These are phyloP conservation scores for Tenthredo notha DNA, from an alignment of 2,888 invertebrate species.

Conservation along the genomic window DNA sequence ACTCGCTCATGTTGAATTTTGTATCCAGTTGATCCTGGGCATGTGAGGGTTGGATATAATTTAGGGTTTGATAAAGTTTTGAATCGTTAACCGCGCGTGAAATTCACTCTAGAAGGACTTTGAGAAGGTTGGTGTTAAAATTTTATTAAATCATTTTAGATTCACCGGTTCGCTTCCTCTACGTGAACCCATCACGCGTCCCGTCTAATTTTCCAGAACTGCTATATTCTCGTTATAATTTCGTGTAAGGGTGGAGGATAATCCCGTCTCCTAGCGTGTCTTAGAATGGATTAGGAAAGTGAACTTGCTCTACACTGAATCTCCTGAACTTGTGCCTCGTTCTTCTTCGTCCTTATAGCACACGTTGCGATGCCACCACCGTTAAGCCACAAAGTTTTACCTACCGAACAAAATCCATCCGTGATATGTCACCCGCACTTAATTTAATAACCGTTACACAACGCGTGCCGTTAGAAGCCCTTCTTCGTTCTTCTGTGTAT, in stretches of 20 bases:
- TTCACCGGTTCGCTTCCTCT: conserved; percentile 22
- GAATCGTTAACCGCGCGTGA: conserved; percentile 10
- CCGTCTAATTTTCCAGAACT: conserved; percentile 28
- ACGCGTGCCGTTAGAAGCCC: neutral
- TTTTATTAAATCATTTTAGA: conserved; percentile 33
- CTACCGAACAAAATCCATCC: conserved; percentile 32
- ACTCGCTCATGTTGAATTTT: neutral
- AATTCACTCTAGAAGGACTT: neutral
- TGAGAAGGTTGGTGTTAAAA: conserved; percentile 15
- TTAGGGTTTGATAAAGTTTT: neutral
- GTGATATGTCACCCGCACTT: conserved; percentile 37
- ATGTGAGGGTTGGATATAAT: neutral
- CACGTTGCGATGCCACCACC: neutral
- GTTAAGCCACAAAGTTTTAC: conserved; percentile 33
- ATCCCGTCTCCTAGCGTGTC: conserved; percentile 43
- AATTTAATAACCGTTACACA: conserved; percentile 40
- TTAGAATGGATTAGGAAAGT: conserved; percentile 52
- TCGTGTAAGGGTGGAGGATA: conserved; percentile 38
- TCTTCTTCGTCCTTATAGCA: neutral
- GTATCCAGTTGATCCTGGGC: neutral
- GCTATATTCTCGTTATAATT: conserved; percentile 34
- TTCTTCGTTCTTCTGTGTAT: neutral
- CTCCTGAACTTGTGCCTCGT: neutral
- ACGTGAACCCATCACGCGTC: conserved; percentile 22
- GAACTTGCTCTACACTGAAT: conserved; percentile 20